phyloP scores from a whole-genome alignment of 2,797 vertebrate genomes.

The Sternarchorhynchus goeldii region DNA sequence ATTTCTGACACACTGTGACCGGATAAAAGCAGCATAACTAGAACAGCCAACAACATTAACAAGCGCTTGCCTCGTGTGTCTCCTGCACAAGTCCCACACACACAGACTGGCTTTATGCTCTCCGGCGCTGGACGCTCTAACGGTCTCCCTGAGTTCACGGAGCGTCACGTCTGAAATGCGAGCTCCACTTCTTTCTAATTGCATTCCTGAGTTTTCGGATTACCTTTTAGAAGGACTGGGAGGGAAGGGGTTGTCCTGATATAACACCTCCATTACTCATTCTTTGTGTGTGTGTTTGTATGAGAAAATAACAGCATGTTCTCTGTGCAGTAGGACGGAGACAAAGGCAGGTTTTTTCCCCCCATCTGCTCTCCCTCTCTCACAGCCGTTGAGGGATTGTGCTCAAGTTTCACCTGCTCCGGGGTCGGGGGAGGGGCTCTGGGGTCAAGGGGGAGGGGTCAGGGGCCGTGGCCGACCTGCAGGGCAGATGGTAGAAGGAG shows the following conservation, averaged over 20 bases:
- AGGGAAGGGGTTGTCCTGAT: background rate
- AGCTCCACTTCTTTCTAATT: background rate
- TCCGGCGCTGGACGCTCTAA: too few species aligned
- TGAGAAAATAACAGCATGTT: conserved; percentile 16
- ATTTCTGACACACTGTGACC: conserved; percentile 11
- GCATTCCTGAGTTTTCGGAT: background rate
- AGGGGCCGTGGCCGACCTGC: too few species aligned
- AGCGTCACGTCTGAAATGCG: too few species aligned
- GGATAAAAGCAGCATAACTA: conserved; percentile 33
- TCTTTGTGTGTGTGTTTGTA: background rate
- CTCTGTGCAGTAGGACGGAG: conserved; percentile 22
- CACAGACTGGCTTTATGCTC: too few species aligned
- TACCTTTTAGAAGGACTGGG: background rate
- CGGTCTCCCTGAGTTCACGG: too few species aligned
- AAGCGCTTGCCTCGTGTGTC: conserved; percentile 8
- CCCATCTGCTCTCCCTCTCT: too few species aligned
- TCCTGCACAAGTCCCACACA: background rate
- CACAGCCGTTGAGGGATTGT: too few species aligned
- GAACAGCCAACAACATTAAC: background rate
- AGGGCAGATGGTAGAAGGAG: conserved; percentile 44
- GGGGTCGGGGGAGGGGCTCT: background rate
- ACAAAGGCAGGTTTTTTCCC: conserved; percentile 32
- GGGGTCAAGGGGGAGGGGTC: conserved; percentile 23
- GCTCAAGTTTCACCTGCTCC: conserved; percentile 29
- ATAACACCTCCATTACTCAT: background rate